These are phyloP conservation scores for Cantharis flavilabris DNA, from an alignment of 2,888 invertebrate genomes.

Conservation along the genomic window DNA sequence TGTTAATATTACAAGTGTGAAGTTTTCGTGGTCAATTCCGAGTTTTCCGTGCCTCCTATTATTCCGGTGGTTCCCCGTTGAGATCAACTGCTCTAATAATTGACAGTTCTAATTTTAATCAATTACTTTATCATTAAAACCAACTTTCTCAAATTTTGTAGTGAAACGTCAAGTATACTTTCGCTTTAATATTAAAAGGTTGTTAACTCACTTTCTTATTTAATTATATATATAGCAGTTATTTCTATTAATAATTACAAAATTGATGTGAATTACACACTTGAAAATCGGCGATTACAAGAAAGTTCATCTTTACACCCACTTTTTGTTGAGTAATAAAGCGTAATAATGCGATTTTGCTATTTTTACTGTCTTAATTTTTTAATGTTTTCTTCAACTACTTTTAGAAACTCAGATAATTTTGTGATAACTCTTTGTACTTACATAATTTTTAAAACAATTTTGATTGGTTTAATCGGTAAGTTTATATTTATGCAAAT, in stretches of 20 bases:
- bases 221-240: not conserved
- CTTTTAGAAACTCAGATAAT: not conserved
- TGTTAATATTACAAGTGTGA: not conserved
- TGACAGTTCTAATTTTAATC: not conserved
- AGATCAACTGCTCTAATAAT: not conserved
- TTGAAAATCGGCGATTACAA: not conserved
- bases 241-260: not conserved
- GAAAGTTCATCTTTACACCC: not conserved
- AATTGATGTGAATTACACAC: not conserved
- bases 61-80: not conserved
- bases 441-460: not conserved
- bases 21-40: not conserved
- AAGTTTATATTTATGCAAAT: not conserved
- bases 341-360: not conserved
- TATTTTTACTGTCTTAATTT: not conserved
- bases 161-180: not conserved
- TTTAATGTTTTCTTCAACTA: not conserved
- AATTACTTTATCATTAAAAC: not conserved
- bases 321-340: not conserved
- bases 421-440: not conserved
- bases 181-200: not conserved
- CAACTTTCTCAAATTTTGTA: not conserved
- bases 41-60: not conserved
- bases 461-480: not conserved
- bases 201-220: constrained; percentile 1